Conservation (phyloP, 64 coral and sea anemone species). For the Acropora tenuis region DNA sequence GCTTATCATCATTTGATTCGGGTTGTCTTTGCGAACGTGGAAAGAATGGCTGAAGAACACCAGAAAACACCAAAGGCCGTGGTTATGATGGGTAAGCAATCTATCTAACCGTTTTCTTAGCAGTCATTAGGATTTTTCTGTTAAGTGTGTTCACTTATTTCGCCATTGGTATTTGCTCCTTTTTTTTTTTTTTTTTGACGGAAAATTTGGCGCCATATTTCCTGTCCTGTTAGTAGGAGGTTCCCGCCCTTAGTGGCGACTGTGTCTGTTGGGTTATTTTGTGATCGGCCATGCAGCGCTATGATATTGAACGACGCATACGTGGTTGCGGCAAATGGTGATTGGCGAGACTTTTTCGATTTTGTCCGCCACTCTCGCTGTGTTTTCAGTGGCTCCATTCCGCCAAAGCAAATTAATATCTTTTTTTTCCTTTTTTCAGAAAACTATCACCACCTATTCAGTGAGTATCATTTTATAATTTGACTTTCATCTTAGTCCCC, state of each 20-base stretch:
- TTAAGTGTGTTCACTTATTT: too few species aligned
- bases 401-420: too few species aligned
- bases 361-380: too few species aligned
- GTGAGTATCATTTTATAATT: conserved; percentile 70
- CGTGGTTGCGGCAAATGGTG: too few species aligned
- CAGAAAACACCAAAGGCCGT: conserved; percentile 88
- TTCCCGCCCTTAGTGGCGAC: too few species aligned
- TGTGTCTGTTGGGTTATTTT: too few species aligned
- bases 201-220: background rate
- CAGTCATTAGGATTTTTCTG: background rate
- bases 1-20: conserved; percentile 83
- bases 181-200: too few species aligned
- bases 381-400: too few species aligned
- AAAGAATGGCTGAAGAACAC: conserved; percentile 87
- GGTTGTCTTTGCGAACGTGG: conserved; percentile 91
- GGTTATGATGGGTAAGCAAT: conserved; percentile 78
- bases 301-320: too few species aligned
- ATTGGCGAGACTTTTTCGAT: too few species aligned
- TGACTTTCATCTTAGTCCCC: background rate
- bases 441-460: conserved; percentile 95
- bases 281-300: too few species aligned
- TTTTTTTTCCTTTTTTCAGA: conserved; percentile 73
- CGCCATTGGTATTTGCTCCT: too few species aligned
- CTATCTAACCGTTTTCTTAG: background rate
- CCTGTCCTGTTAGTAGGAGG: background rate